A percentile compares a stretch with the other conserved stretches of the same genome.
phyloP scores from a whole-genome alignment of 2,888 invertebrate genomes.

The Drosophila monieri region DNA sequence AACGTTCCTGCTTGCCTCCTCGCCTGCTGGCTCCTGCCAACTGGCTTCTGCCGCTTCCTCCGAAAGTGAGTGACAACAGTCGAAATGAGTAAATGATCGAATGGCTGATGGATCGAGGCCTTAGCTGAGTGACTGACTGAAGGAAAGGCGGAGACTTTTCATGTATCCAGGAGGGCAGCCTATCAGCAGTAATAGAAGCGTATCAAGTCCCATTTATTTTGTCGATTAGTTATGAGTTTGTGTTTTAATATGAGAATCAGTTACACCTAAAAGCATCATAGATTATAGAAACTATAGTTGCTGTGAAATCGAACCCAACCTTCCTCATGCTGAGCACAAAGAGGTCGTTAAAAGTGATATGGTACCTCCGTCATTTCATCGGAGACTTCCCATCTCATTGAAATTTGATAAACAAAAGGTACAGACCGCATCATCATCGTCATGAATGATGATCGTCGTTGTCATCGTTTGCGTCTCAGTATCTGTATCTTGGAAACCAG shows the following conservation, averaged over 20 bases:
- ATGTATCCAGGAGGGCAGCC: constrained; percentile 3
- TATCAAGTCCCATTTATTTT: neutral
- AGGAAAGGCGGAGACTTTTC: constrained; percentile 7
- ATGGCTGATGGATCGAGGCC: constrained; percentile 45
- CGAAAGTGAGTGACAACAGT: constrained; percentile 62
- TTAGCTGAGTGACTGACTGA: constrained; percentile 34
- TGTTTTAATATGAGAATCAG: neutral
- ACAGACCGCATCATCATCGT: constrained; percentile 38
- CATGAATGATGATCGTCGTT: constrained; percentile 33
- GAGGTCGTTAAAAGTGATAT: constrained; percentile 18
- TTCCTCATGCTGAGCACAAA: constrained; percentile 1
- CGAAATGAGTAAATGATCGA: constrained; percentile 67
- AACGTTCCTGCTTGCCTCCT: constrained; percentile 29
- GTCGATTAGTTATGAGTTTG: neutral
- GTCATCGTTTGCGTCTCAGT: constrained; percentile 20
- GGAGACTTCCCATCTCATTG: constrained; percentile 24
- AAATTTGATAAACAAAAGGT: constrained; percentile 47
- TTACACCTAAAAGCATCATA: neutral
- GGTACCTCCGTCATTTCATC: constrained; percentile 26
- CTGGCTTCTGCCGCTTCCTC: constrained; percentile 37
- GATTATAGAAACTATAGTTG: neutral
- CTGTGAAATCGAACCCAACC: constrained; percentile 3
- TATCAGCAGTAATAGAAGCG: neutral
- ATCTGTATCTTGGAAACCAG: neutral
- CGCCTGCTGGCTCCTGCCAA: constrained; percentile 17